phyloP scores from a whole-genome alignment of 2,888 invertebrate genomes.

The Drosophila limbata region DNA sequence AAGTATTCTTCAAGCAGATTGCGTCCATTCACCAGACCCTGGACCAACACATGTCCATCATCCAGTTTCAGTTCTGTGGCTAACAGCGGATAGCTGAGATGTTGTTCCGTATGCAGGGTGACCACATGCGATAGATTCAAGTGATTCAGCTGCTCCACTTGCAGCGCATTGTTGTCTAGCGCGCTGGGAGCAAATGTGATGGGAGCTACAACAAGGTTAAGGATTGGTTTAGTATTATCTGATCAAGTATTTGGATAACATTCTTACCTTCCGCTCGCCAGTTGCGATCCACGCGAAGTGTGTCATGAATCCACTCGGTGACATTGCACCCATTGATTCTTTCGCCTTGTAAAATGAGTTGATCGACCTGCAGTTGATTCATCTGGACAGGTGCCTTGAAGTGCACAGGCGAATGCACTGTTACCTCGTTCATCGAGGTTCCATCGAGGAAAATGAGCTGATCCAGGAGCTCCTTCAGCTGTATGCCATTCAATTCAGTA shows the following conservation, averaged over 20 bases:
- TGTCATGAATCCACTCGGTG: conserved; percentile 84
- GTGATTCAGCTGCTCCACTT: conserved; percentile 85
- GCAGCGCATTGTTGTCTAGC: conserved; percentile 85
- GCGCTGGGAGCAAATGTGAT: conserved; percentile 85
- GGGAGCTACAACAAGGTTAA: conserved; percentile 75
- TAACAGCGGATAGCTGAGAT: conserved; percentile 82
- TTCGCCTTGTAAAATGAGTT: conserved; percentile 70
- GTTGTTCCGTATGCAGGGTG: conserved; percentile 86
- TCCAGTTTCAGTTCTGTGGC: conserved; percentile 83
- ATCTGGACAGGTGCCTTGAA: conserved; percentile 83
- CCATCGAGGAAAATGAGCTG: conserved; percentile 84
- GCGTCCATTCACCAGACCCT: conserved; percentile 84
- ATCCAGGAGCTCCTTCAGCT: conserved; percentile 82
- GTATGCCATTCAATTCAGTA: conserved; percentile 76
- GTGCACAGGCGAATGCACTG: conserved; percentile 78
- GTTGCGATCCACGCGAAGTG: conserved; percentile 85
- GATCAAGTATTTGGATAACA: background rate
- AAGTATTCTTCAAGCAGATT: conserved; percentile 85
- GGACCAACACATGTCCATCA: conserved; percentile 61
- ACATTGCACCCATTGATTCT: conserved; percentile 84
- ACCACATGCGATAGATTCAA: conserved; percentile 85
- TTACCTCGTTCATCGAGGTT: conserved; percentile 11
- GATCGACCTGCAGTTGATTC: conserved; percentile 63
- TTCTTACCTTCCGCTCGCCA: conserved; percentile 66
- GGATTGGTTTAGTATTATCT: background rate